Percentiles rank a stretch among this genome's conserved stretches.
phyloP scores from a whole-genome alignment of 2,113 vertebrate genomes.

The Okapia johnstoni region DNA sequence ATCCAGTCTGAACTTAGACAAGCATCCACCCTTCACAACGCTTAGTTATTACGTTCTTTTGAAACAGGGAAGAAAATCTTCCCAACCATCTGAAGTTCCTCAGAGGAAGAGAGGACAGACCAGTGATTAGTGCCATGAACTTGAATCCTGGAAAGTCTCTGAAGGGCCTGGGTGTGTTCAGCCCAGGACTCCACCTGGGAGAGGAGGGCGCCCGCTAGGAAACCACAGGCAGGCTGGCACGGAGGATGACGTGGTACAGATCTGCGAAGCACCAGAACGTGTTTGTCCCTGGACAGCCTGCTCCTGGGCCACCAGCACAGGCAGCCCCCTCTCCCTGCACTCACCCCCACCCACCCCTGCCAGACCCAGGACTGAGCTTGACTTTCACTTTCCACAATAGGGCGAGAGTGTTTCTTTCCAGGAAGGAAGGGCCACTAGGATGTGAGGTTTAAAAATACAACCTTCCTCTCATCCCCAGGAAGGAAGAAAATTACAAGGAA shows the following conservation, averaged over 20 bases:
- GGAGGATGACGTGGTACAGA: not conserved
- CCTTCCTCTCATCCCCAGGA: not conserved
- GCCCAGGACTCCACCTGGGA: not conserved
- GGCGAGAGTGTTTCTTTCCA: not conserved
- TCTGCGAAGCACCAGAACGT: not conserved
- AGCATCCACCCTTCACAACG: not conserved
- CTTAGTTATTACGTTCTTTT: slow-evolving; percentile 52
- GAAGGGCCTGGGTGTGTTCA: not conserved
- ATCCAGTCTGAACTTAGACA: slow-evolving; percentile 50
- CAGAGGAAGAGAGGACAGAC: slow-evolving; percentile 52
- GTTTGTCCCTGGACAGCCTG: not conserved
- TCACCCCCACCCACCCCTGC: not conserved
- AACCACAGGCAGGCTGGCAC: rapidly evolving
- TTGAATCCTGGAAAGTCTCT: not conserved
- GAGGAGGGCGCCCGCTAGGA: rapidly evolving
- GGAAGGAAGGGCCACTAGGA: not conserved
- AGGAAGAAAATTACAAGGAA: not conserved
- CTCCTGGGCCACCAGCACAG: not conserved
- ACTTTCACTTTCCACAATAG: not conserved
- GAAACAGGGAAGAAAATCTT: slow-evolving; percentile 26
- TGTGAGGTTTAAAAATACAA: not conserved
- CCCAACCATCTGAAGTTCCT: slow-evolving; percentile 39
- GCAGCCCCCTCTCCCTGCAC: not conserved
- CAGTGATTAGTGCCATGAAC: not conserved
- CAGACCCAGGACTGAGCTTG: no score